Base-by-base conservation (phyloP, 2,113 vertebrate genomes). In the Balaeniceps rex region DNA sequence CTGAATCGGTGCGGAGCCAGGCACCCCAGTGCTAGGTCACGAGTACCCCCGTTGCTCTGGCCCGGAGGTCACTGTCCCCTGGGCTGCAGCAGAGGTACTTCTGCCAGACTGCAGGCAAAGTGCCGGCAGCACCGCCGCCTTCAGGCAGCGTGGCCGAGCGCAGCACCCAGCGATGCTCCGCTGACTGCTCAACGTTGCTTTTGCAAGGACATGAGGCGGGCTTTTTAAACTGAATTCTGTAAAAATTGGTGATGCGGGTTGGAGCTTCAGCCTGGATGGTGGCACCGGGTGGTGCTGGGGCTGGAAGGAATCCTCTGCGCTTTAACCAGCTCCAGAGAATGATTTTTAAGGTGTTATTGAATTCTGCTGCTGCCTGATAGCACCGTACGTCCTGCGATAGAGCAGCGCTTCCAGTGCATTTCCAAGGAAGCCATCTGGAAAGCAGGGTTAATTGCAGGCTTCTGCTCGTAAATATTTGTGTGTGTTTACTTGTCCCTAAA, bases 321-420 rank as follows among this genome's bases (percentile, higher is more conserved):
- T 54, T 19, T 34, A 46, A 74, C 14, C 10, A 19, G 14, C 44
- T 34, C 33, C 42, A 42, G 33, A 29, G 36, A 55, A 76, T 54
- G 46, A 22, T 7, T 5, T 54, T 54, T 18, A 12, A 76, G 63
- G 58, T 49, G 38, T 25, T 29, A 6, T 1, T 52, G 19, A 8
- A 1, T 9, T 6, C 28, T 38, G 51, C 9, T 23, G 55, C 38
- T 60, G 34, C 58, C 77, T 34, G 47, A 28, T 2, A 71, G 44
- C 60, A 34, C 12, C 19, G 4, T 2, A 11, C 13, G 2, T 6
- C 28, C 54, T 64, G 69, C 0, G 4, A 38, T 1, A 12, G 51
- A 66, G 76, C 63, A 21, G 34, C 4, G 16, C 55, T 31, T 47
- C 64, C 33, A 42, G 55, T 2, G 55, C 18, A 3, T 29, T 72